Conservation (phyloP, 2,113 vertebrate species). For the Oreochromis tanganicae region DNA sequence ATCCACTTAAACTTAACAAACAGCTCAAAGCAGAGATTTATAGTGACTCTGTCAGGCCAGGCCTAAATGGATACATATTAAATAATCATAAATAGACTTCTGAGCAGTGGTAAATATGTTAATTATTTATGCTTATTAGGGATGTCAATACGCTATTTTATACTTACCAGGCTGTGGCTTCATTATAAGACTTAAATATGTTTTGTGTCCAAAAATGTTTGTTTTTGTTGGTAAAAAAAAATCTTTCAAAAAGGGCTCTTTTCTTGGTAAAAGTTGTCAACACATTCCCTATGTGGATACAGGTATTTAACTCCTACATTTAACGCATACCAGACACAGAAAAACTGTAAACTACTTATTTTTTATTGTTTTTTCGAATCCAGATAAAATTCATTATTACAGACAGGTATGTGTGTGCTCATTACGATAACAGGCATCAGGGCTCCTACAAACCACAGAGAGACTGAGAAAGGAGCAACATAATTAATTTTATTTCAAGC, state of each 20-base stretch:
- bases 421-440: not conserved
- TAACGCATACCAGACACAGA: not conserved
- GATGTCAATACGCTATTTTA: not conserved
- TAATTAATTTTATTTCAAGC: not conserved
- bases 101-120: not conserved
- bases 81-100: not conserved
- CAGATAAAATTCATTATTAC: not conserved
- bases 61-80: not conserved
- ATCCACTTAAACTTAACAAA: not conserved
- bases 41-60: not conserved
- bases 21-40: not conserved
- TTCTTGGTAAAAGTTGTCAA: not conserved
- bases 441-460: not conserved
- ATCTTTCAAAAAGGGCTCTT: not conserved
- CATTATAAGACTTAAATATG: not conserved
- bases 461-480: not conserved
- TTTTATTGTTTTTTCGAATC: not conserved
- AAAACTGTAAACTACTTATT: not conserved
- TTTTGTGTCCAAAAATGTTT: not conserved
- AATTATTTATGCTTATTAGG: not conserved
- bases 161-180: not conserved
- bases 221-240: not conserved
- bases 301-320: not conserved
- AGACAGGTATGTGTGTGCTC: not conserved
- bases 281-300: not conserved